These are phyloP conservation scores for Linnaemya vulpina DNA, from an alignment of 2,888 invertebrate genomes.

Conservation along the genomic window DNA sequence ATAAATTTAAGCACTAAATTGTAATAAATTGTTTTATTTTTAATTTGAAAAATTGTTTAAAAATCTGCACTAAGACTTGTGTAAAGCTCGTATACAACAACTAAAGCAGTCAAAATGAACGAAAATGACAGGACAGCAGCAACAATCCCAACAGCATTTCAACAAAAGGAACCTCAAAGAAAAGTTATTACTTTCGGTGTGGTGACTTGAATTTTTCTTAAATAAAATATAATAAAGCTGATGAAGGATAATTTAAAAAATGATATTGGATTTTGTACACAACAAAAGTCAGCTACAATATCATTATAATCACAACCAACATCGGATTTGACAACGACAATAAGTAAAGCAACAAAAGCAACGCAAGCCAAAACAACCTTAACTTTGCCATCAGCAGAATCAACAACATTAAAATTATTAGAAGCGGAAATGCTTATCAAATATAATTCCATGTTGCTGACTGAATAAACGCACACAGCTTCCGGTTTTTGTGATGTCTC, in stretches of 20 bases:
- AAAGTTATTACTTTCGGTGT: slow-evolving; percentile 51
- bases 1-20: slow-evolving; percentile 37
- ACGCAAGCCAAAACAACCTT: slow-evolving; percentile 13
- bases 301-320: slow-evolving; percentile 32
- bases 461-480: slow-evolving; percentile 68
- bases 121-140: background rate
- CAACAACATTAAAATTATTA: slow-evolving; percentile 67
- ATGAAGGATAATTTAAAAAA: slow-evolving; percentile 48
- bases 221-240: slow-evolving; percentile 47
- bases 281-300: slow-evolving; percentile 36
- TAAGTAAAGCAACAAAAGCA: background rate
- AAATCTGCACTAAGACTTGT: slow-evolving; percentile 37
- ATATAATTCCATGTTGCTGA: slow-evolving; percentile 65
- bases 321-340: slow-evolving; percentile 12
- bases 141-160: slow-evolving; percentile 5
- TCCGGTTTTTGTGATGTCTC: slow-evolving; percentile 67
- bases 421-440: slow-evolving; percentile 70
- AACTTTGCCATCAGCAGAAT: slow-evolving; percentile 25
- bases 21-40: slow-evolving; percentile 37
- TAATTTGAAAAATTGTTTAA: slow-evolving; percentile 26
- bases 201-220: slow-evolving; percentile 51
- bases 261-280: slow-evolving; percentile 47
- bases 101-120: slow-evolving; percentile 14
- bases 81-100: background rate
- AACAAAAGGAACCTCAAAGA: slow-evolving; percentile 37